phyloP scores from a whole-genome alignment of 2,113 vertebrate genomes.

The Oryzias javanicus region DNA sequence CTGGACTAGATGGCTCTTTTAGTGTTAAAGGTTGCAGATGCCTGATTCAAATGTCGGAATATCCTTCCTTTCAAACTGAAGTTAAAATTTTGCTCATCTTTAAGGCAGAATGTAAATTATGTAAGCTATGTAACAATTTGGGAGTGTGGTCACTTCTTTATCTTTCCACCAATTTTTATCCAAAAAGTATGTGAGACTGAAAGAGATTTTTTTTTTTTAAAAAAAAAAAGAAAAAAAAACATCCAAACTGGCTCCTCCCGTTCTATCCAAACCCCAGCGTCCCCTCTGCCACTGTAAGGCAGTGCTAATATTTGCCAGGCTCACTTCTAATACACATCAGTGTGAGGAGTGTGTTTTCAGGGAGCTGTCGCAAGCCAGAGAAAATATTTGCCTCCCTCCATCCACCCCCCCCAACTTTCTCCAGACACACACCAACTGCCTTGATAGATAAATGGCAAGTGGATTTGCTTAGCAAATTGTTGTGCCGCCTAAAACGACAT shows the following conservation, averaged over 20 bases:
- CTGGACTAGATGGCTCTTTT: too few relatives aligned
- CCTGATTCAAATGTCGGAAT: too few relatives aligned
- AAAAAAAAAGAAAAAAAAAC: neutral
- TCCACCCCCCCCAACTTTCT: slow-evolving; percentile 34
- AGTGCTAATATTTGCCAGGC: slow-evolving; percentile 71
- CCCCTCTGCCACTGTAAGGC: slow-evolving; percentile 66
- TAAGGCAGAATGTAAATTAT: too few relatives aligned
- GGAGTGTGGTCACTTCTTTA: neutral
- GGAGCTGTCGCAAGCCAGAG: slow-evolving; percentile 68
- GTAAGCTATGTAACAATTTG: too few relatives aligned
- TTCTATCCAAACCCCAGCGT: slow-evolving; percentile 11
- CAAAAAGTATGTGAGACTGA: slow-evolving; percentile 1
- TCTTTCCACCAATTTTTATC: neutral
- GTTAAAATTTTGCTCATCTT: too few relatives aligned
- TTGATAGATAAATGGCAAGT: slow-evolving; percentile 67
- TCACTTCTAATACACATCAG: slow-evolving; percentile 78
- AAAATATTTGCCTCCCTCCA: slow-evolving; percentile 73
- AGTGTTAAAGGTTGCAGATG: too few relatives aligned
- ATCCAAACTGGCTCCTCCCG: slow-evolving; percentile 30
- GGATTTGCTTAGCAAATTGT: slow-evolving; percentile 79
- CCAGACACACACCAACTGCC: slow-evolving; percentile 44
- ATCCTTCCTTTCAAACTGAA: too few relatives aligned
- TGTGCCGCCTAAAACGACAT: slow-evolving; percentile 64
- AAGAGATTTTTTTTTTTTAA: neutral
- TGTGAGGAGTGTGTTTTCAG: slow-evolving; percentile 70